phyloP scores from a whole-genome alignment of 30 jellyfish, hydroid and myxozoan species.

The Phacellophora camtschatica region DNA sequence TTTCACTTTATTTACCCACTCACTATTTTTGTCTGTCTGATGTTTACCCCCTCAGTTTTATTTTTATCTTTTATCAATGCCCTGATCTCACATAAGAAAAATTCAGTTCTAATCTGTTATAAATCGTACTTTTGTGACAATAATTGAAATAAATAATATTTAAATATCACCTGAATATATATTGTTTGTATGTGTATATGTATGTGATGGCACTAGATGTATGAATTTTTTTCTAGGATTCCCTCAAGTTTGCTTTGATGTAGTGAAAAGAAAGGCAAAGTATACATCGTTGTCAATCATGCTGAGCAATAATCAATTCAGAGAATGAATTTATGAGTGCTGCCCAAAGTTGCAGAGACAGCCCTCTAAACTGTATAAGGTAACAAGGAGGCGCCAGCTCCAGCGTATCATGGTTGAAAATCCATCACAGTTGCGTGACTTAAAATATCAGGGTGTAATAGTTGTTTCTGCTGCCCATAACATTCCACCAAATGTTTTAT shows the following conservation, averaged over 20 bases:
- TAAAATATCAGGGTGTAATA: background rate
- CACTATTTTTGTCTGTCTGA: too few relatives aligned
- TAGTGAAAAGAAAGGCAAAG: background rate
- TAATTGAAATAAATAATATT: too few relatives aligned
- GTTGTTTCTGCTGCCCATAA: background rate
- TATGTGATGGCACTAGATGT: background rate
- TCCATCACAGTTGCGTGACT: background rate
- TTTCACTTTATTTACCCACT: too few relatives aligned
- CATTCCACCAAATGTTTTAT: background rate
- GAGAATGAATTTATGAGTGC: background rate
- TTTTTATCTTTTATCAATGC: too few relatives aligned
- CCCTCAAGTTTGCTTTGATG: background rate
- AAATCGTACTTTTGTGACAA: too few relatives aligned
- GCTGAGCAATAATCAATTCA: background rate
- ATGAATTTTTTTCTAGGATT: background rate
- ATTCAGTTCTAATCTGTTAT: too few relatives aligned
- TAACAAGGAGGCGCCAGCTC: background rate
- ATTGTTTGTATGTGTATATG: background rate
- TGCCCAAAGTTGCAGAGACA: background rate
- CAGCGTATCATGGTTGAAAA: background rate
- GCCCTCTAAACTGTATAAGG: background rate
- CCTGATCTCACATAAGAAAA: too few relatives aligned
- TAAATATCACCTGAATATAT: too few relatives aligned
- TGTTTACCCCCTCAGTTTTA: too few relatives aligned
- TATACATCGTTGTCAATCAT: background rate